These are phyloP conservation scores for Stegana nigrithorax DNA, from an alignment of 2,888 invertebrate genomes.

Conservation along the genomic window DNA sequence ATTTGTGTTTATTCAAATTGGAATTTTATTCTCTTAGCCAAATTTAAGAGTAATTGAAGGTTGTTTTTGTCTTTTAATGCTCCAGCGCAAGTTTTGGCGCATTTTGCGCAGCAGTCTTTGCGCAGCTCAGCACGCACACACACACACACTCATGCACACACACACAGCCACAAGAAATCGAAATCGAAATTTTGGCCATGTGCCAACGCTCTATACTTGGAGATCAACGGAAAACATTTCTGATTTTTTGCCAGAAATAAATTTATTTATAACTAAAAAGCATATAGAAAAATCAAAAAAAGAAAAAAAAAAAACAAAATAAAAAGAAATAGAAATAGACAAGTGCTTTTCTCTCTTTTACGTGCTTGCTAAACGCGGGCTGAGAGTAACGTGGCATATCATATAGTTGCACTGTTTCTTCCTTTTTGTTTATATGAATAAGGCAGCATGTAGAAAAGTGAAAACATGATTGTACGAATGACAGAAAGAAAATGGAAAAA, in stretches of 20 bases:
- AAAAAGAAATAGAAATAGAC: slow-evolving; percentile 10
- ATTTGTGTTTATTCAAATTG: slow-evolving; percentile 11
- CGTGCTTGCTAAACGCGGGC: slow-evolving; percentile 25
- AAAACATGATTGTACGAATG: no score
- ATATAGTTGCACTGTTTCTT: slow-evolving; percentile 1
- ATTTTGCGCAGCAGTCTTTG: not conserved
- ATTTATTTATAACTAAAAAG: slow-evolving; percentile 66
- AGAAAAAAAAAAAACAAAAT: slow-evolving; percentile 34
- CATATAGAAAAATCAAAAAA: slow-evolving; percentile 36
- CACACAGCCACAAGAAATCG: slow-evolving; percentile 53
- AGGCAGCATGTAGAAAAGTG: no score
- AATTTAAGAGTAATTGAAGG: no score
- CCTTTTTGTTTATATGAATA: no score
- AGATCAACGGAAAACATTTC: slow-evolving; percentile 72
- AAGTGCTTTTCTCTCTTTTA: slow-evolving; percentile 44
- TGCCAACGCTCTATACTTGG: slow-evolving; percentile 91
- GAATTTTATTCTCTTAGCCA: slow-evolving; percentile 9
- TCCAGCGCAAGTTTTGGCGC: no score
- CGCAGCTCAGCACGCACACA: no score
- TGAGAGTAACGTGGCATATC: not conserved
- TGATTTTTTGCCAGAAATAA: slow-evolving; percentile 69
- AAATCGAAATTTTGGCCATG: slow-evolving; percentile 73
- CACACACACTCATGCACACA: slow-evolving; percentile 44
- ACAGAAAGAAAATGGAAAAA: not conserved
- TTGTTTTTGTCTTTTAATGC: not conserved